These are phyloP conservation scores for Drosophila multiciliata DNA, from an alignment of 2,888 invertebrate genomes.

Conservation along the genomic window DNA sequence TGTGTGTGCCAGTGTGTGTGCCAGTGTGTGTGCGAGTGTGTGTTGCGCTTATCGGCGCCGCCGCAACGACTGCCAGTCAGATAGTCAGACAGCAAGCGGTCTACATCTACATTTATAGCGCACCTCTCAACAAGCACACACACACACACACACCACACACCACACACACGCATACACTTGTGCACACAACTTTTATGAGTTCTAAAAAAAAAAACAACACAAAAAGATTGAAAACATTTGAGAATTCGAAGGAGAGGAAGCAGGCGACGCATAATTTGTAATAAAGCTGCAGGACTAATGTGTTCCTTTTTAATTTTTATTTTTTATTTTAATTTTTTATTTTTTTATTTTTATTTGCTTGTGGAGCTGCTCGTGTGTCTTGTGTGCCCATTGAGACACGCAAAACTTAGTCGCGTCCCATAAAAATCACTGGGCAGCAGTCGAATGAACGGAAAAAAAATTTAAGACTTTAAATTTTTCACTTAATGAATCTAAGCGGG, in stretches of 20 bases:
- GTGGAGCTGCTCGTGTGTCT: slow-evolving; percentile 22
- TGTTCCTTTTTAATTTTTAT: slow-evolving; percentile 34
- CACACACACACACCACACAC: slow-evolving; percentile 29
- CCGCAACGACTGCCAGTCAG: slow-evolving; percentile 51
- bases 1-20: slow-evolving; percentile 21
- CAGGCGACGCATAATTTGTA: slow-evolving; percentile 79
- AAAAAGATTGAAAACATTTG: slow-evolving; percentile 23
- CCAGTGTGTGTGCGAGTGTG: slow-evolving; percentile 10
- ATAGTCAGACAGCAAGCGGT: slow-evolving; percentile 52
- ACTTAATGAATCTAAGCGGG: slow-evolving; percentile 78
- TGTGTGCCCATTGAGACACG: slow-evolving; percentile 45
- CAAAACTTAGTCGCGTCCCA: slow-evolving; percentile 44
- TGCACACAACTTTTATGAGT: slow-evolving; percentile 60
- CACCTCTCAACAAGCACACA: slow-evolving; percentile 31
- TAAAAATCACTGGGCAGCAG: slow-evolving; percentile 61
- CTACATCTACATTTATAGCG: slow-evolving; percentile 73
- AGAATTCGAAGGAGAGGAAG: slow-evolving; percentile 24
- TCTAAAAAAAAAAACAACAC: slow-evolving; percentile 33
- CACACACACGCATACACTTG: slow-evolving; percentile 55
- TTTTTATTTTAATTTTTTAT: slow-evolving; percentile 11
- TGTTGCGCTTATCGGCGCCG: slow-evolving; percentile 69
- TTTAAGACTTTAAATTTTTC: slow-evolving; percentile 76
- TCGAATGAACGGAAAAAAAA: slow-evolving; percentile 73
- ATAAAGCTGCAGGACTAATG: slow-evolving; percentile 78
- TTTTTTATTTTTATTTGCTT: not conserved